phyloP scores from a whole-genome alignment of 2,888 invertebrate species.

The Aphodius granarius region DNA sequence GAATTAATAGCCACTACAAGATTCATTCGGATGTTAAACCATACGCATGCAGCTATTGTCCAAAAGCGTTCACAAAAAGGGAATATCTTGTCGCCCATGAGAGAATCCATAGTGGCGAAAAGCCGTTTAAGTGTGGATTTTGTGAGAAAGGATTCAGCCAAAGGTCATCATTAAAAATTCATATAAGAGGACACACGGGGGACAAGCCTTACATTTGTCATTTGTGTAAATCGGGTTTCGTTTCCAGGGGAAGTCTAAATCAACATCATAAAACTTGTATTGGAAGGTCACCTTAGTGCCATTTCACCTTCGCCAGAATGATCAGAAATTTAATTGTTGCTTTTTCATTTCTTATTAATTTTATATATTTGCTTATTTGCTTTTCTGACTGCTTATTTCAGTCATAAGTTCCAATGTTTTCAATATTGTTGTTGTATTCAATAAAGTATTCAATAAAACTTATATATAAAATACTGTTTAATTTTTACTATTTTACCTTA shows the following conservation, averaged over 20 bases:
- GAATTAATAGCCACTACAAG: conserved; percentile 42
- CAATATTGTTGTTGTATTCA: no score
- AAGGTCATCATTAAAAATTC: background rate
- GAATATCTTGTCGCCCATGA: conserved; percentile 45
- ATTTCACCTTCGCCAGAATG: no score
- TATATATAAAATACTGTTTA: no score
- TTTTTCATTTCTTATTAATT: no score
- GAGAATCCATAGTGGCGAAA: conserved; percentile 46
- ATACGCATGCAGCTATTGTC: conserved; percentile 39
- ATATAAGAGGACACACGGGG: background rate
- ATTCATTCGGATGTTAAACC: conserved; percentile 41
- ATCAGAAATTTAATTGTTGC: no score
- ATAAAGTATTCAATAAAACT: no score
- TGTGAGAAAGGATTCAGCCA: background rate
- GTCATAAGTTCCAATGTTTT: no score
- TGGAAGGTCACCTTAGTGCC: background rate
- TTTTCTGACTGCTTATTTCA: no score
- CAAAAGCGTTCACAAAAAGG: conserved; percentile 41
- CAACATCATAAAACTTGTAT: background rate
- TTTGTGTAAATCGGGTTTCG: background rate
- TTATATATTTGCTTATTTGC: no score
- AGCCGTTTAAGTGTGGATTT: conserved; percentile 26
- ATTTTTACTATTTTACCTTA: no score
- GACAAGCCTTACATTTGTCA: background rate
- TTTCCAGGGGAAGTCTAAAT: background rate